A percentile compares a stretch with the other conserved stretches of the same genome.
Evolutionary conservation across 2,797 vertebrate species (phyloP).

Genomic region (Pseudochromis fuscus): DNA sequence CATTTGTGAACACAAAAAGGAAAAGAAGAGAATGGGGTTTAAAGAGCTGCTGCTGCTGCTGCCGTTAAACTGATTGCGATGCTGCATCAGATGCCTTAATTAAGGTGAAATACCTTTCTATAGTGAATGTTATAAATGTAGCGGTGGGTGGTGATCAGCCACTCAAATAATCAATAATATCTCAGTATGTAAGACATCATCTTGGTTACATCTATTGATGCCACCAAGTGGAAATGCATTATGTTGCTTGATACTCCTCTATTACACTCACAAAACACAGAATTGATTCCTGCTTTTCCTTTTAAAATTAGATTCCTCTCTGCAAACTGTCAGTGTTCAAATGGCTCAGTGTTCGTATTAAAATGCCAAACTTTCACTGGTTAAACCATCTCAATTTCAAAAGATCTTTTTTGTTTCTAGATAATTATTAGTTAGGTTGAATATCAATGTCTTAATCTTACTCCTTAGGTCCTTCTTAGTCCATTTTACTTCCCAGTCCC

Average conservation of each 20-base stretch:
- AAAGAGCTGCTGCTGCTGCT: slow-evolving; percentile 32
- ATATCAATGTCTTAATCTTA: too few relatives aligned
- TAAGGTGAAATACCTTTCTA: slow-evolving; percentile 24
- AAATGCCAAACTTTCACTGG: neutral
- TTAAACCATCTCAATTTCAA: too few relatives aligned
- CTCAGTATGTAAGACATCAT: neutral
- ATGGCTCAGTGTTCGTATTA: neutral
- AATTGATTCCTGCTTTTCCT: neutral
- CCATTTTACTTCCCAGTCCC: too few relatives aligned
- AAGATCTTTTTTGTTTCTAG: too few relatives aligned
- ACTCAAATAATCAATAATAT: slow-evolving; percentile 1
- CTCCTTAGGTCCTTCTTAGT: too few relatives aligned
- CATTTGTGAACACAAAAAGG: slow-evolving; percentile 51
- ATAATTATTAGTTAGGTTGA: too few relatives aligned
- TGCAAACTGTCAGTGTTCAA: neutral
- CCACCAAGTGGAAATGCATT: neutral
- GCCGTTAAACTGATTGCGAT: slow-evolving; percentile 32
- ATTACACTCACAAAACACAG: neutral
- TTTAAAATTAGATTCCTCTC: neutral
- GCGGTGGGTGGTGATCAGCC: neutral
- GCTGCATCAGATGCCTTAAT: slow-evolving; percentile 36
- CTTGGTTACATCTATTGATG: slow-evolving; percentile 6
- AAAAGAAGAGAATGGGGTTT: slow-evolving; percentile 21
- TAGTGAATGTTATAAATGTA: slow-evolving; percentile 12
- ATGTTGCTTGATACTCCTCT: slow-evolving; percentile 3